These are phyloP conservation scores for Ibycter americanus DNA, from an alignment of 2,797 vertebrate species.

Conservation along the genomic window DNA sequence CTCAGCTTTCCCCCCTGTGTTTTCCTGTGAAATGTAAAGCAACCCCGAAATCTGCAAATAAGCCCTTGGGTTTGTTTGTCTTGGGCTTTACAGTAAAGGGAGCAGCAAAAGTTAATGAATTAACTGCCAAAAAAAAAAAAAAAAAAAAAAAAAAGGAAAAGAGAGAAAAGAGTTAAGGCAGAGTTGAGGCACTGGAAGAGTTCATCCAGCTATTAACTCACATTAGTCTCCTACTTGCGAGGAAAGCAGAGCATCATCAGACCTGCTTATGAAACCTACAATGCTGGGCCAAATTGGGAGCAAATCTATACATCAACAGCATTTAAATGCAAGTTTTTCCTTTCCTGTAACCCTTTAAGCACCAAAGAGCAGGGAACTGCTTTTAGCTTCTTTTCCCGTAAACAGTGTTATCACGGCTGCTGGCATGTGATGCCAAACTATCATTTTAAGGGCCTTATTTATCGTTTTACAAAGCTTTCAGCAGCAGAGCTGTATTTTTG, in stretches of 20 bases:
- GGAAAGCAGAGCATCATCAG: not conserved
- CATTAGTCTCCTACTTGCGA: not conserved
- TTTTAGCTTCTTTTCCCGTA: not conserved
- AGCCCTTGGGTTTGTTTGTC: not conserved
- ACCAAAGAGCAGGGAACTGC: not conserved
- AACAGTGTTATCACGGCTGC: not conserved
- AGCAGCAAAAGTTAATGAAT: not conserved
- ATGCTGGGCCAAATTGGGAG: not conserved
- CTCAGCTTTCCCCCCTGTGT: rapidly evolving
- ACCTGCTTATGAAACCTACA: not conserved
- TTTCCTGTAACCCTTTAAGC: not conserved
- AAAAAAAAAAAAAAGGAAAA: too few species aligned
- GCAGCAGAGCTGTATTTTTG: conserved; percentile 30
- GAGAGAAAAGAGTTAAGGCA: not conserved
- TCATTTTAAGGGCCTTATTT: conserved; percentile 39
- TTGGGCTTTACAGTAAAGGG: not conserved
- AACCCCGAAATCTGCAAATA: not conserved
- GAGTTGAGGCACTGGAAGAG: not conserved
- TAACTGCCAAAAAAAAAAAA: not conserved
- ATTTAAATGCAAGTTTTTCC: not conserved
- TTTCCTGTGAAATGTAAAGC: not conserved
- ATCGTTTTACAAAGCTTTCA: conserved; percentile 44
- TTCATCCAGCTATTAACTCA: not conserved
- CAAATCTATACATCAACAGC: not conserved
- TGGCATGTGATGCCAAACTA: not conserved